Base-by-base conservation (phyloP, 2,113 vertebrate species). In the Thunnus thynnus region DNA sequence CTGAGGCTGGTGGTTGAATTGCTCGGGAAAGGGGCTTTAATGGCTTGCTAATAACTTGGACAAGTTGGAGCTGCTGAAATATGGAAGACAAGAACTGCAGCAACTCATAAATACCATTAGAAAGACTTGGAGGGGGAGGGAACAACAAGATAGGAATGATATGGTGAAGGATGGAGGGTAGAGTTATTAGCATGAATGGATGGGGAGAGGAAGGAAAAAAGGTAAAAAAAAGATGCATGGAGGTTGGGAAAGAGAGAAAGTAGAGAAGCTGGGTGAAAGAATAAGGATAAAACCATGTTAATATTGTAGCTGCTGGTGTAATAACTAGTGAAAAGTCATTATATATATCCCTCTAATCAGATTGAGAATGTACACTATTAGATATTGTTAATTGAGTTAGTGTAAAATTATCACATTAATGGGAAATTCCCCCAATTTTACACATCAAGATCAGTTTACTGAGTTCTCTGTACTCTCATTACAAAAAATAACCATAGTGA, bases 61-160 rank as follows among this genome's bases (percentile, higher is more conserved):
- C 76, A 82, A 77, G 69, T 71, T 68, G 62, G 51, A 16, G 44
- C 71, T 70, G 67, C 75, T 90, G 68, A 84, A 84, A 86, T 75
- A 90, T 80, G 67, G 51, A 85, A 57, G 54, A 85, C 50, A 67
- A 66, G 74, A 79, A 70, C 36, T 60, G 54, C 62, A 44, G 20
- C 56, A 27, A 63, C 55, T 72, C 51, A 58, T 71, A 76, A 66
- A 80, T 62, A 70, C 66, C 51, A 60, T 72, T 55, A 79, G 58
- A 54, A 47, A 72, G 25, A 61, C 18, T n/a, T 3, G 16, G 48
- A 51, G 4, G 50, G 25, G 50, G 41, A 65, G 13, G 56, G 63
- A 64, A 60, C 56, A 76, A 80, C 47, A 57, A 25, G 58, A 46
- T 51, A 13, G 36, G 48, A 46, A 56, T 48, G 58, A 46, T 17